Conservation (phyloP, 2,888 invertebrate species). For the Cerastis rubricosa region DNA sequence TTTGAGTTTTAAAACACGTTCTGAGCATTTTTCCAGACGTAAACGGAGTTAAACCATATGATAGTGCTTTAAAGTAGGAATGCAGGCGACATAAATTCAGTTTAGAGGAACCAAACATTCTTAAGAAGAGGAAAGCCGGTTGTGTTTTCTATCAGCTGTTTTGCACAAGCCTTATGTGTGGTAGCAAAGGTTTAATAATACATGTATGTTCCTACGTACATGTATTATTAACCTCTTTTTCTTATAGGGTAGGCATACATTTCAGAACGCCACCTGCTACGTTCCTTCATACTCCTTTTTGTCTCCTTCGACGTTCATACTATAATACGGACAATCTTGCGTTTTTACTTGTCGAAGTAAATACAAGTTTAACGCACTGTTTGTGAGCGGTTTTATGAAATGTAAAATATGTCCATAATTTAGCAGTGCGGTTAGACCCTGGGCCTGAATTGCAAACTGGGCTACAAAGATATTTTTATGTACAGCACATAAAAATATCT, state of each 20-base stretch:
- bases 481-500: too few relatives aligned
- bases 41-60: slow-evolving; percentile 36
- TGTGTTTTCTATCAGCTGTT: slow-evolving; percentile 7
- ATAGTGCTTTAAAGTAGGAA: slow-evolving; percentile 22
- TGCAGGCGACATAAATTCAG: slow-evolving; percentile 20
- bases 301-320: neutral
- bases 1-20: slow-evolving; percentile 11
- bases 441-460: slow-evolving; percentile 36
- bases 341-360: neutral
- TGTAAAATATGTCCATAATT: slow-evolving; percentile 30
- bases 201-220: too few relatives aligned
- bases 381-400: slow-evolving; percentile 8
- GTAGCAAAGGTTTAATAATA: slow-evolving; percentile 5
- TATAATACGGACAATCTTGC: neutral
- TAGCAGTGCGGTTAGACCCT: slow-evolving; percentile 15
- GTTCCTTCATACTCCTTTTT: neutral
- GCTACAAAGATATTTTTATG: neutral
- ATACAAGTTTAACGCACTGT: slow-evolving; percentile 9
- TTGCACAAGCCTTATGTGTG: slow-evolving; percentile 27
- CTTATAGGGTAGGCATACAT: neutral
- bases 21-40: slow-evolving; percentile 7
- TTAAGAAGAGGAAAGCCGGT: slow-evolving; percentile 2
- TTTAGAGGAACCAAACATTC: slow-evolving; percentile 7
- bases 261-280: neutral
- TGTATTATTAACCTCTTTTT: neutral